Evolutionary conservation across 2,797 vertebrate genomes (phyloP).

Genomic region (Dipus sagitta): DNA sequence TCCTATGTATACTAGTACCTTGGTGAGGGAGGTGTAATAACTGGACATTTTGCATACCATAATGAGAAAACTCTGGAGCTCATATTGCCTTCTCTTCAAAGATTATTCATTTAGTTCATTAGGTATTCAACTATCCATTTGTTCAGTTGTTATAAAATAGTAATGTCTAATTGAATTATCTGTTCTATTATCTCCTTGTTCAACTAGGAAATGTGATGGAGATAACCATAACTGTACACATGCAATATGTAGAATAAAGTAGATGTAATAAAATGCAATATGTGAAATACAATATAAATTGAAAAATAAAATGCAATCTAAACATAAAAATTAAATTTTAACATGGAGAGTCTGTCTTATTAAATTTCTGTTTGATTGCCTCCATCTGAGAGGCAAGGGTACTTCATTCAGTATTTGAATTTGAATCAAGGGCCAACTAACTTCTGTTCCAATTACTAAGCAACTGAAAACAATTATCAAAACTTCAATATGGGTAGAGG

Average conservation of each 20-base stretch:
- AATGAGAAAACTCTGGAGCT: background rate
- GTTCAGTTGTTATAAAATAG: background rate
- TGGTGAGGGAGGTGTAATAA: background rate
- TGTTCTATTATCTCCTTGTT: background rate
- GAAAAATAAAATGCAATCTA: no score
- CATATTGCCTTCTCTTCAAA: background rate
- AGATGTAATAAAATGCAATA: no score
- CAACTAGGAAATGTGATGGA: background rate
- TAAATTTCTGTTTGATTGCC: background rate
- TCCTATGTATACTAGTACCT: background rate
- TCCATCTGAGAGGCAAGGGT: background rate
- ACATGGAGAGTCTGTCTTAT: background rate
- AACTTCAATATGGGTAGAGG: background rate
- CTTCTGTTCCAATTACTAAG: background rate
- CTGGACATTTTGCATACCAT: background rate
- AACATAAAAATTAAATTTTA: no score
- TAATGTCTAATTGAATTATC: background rate
- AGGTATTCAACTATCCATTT: background rate
- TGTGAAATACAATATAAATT: no score
- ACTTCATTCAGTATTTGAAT: background rate
- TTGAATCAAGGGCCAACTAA: background rate
- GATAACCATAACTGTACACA: background rate
- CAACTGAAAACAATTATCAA: background rate
- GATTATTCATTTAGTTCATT: background rate
- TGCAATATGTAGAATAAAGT: background rate